Evolutionary conservation across 2,797 vertebrate genomes (phyloP), one percentile per base, ranked within the genome.

Genomic region (Muscicapa striata): DNA sequence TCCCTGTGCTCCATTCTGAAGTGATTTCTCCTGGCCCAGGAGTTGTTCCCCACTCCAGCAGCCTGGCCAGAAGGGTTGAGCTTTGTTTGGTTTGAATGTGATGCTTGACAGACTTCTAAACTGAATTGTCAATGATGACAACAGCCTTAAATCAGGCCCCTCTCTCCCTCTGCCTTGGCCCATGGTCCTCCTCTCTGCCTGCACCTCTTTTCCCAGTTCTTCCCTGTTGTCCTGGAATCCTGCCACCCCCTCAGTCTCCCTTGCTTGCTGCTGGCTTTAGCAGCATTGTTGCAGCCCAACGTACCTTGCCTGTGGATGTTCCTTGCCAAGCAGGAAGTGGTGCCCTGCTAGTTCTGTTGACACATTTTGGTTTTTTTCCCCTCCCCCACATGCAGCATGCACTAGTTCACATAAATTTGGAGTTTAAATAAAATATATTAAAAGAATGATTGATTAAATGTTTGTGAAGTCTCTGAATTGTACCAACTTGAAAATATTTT

Each of bases 281-380:
- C 62, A 64, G 43, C 0, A 0, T 41, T 61, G 46, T 19, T 88
- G 80, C 51, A 59, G 66, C 66, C 81, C n/a, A n/a, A 48, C 34
- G 48, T 76, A 36, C 64, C 36, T 66, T 87, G 63, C 43, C 78
- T 10, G 5, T 93, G 61, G 48, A 48, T 77, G 61, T 73, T 88
- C 66, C 67, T 91, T 95, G 80, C 78, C 70, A 63, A 67, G 80
- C 45, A 84, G 77, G 54, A 90, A 15, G 38, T 29, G 38, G 34
- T 59, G 67, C 52, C 55, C 61, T 91, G 17, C 20, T 58, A 21
- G 29, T 34, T 84, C 32, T 43, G 24, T 55, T 80, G 59, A 29
- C 5, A 4, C 7, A 36, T 40, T 85, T n/a, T 7, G 23, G 4
- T 4, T 2, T 38, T 72, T 54, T 43, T 30, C 1, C 1, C 4